phyloP scores from a whole-genome alignment of 1,140 invertebrate genomes.

The Andrena cerasifolii region DNA sequence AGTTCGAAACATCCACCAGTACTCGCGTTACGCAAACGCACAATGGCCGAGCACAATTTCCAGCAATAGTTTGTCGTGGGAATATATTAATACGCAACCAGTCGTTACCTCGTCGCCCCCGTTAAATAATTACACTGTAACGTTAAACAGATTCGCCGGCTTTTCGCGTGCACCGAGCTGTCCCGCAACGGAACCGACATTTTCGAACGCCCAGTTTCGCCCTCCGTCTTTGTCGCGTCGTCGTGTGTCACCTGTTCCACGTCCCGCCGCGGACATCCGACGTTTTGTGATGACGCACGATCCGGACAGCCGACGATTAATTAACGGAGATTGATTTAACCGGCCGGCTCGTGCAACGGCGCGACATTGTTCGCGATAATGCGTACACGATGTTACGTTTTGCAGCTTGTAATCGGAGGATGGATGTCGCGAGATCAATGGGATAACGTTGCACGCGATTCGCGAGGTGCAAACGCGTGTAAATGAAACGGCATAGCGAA shows the following conservation, averaged over 20 bases:
- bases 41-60: conserved; percentile 20
- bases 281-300: neutral
- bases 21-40: too few species aligned
- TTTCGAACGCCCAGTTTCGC: neutral
- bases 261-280: neutral
- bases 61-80: neutral
- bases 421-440: neutral
- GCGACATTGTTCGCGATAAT: conserved; percentile 2
- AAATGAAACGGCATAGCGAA: neutral
- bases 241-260: neutral
- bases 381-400: conserved; percentile 11
- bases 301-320: neutral
- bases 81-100: neutral
- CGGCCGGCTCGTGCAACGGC: neutral
- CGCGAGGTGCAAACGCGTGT: neutral
- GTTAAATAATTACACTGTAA: conserved; percentile 10
- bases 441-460: too few species aligned
- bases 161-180: neutral
- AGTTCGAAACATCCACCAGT: too few species aligned
- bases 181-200: too few species aligned
- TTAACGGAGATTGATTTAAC: conserved; percentile 10
- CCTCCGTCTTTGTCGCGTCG: neutral
- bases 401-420: neutral
- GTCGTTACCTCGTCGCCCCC: neutral
- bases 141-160: neutral